Evolutionary conservation across 1,140 invertebrate genomes (phyloP).

Genomic region (Himalopsyche phryganea): DNA sequence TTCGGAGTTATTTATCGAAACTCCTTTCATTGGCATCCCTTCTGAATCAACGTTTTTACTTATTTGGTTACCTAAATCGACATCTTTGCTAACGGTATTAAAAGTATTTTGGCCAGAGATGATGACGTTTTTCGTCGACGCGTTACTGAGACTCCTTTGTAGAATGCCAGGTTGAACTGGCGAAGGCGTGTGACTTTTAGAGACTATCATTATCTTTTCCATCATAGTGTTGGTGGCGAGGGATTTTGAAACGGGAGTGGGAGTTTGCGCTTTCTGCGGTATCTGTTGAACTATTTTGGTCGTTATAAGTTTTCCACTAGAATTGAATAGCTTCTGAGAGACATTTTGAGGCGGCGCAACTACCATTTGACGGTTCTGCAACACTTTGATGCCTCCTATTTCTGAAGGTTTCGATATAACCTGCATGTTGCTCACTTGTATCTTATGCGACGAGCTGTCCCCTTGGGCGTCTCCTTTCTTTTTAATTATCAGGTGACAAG

Average conservation of each 20-base stretch:
- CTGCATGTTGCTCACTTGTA: slow-evolving; percentile 47
- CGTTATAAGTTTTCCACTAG: slow-evolving; percentile 44
- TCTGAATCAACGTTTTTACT: slow-evolving; percentile 18
- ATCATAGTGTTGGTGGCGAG: slow-evolving; percentile 5
- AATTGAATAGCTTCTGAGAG: slow-evolving; percentile 41
- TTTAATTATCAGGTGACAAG: slow-evolving; percentile 47
- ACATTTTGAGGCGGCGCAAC: slow-evolving; percentile 39
- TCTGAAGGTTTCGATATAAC: slow-evolving; percentile 47
- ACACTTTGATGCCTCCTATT: slow-evolving; percentile 40
- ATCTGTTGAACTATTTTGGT: slow-evolving; percentile 47
- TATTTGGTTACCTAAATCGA: slow-evolving; percentile 21
- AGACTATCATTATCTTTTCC: slow-evolving; percentile 52
- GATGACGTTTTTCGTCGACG: slow-evolving; percentile 44
- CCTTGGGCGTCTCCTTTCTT: slow-evolving; percentile 40
- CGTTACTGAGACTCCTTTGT: slow-evolving; percentile 23
- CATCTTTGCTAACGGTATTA: slow-evolving; percentile 39
- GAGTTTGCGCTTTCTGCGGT: slow-evolving; percentile 36
- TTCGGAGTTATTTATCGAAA: slow-evolving; percentile 49
- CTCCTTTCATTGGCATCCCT: slow-evolving; percentile 37
- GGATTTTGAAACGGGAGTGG: slow-evolving; percentile 23
- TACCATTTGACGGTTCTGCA: slow-evolving; percentile 46
- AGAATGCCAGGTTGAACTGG: slow-evolving; percentile 38
- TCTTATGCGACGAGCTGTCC: slow-evolving; percentile 38
- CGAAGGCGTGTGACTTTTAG: slow-evolving; percentile 44
- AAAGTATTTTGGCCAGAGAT: slow-evolving; percentile 38